Evolutionary conservation across 2,797 vertebrate species (phyloP).

Genomic region (Urophycis tenuis): DNA sequence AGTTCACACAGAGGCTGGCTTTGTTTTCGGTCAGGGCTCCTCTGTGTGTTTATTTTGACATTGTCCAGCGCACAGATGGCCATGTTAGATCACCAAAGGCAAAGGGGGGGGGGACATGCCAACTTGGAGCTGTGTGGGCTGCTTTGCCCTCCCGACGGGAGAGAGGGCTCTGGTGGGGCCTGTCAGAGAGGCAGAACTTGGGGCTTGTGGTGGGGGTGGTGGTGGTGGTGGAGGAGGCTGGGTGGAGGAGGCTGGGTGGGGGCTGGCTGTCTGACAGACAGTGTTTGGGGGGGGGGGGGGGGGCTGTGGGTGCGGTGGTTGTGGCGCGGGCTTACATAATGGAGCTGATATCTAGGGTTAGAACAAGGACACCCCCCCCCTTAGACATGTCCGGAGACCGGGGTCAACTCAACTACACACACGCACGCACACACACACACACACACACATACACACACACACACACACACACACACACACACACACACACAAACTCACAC

Average conservation of each 20-base stretch:
- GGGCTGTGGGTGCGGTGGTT: conserved; percentile 36
- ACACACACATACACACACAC: background rate
- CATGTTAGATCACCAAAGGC: background rate
- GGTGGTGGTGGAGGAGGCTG: no score
- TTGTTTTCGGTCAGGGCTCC: no score
- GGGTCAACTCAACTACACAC: conserved; percentile 21
- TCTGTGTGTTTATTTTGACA: background rate
- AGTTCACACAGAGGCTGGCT: background rate
- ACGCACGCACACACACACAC: conserved; percentile 6
- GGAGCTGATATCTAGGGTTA: conserved; percentile 46
- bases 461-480: conserved; percentile 4
- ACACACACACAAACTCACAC: background rate
- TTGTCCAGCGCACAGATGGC: background rate
- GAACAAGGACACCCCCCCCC: conserved; percentile 32
- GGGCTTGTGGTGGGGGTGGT: background rate
- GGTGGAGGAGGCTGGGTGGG: no score
- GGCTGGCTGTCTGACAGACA: background rate
- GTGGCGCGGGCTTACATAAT: conserved; percentile 50
- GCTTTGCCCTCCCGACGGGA: background rate
- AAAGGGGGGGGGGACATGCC: background rate
- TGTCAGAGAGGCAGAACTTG: background rate
- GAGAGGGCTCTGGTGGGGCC: background rate
- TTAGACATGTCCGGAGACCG: background rate
- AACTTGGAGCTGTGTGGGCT: background rate
- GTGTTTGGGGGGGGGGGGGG: conserved; percentile 14